Evolutionary conservation across 2,113 vertebrate genomes (phyloP).

Genomic region (Podilymbus podiceps): DNA sequence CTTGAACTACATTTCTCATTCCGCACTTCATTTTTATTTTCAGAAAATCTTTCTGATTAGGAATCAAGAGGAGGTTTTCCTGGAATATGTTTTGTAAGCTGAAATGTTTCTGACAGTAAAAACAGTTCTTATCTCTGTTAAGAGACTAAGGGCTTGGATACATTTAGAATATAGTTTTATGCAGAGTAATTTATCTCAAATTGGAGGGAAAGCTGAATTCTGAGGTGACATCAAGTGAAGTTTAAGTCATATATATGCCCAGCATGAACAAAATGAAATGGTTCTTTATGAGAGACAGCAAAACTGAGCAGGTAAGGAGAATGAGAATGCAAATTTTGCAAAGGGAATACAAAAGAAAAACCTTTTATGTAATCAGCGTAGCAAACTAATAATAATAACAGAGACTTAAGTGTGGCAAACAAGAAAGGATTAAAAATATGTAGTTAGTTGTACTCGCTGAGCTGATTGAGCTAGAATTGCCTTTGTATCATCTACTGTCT

Average conservation of each 20-base stretch:
- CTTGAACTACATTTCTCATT: neutral
- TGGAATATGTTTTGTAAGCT: neutral
- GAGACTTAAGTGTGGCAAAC: neutral
- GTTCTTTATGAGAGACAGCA: slow-evolving; percentile 7
- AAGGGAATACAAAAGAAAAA: neutral
- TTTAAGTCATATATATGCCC: neutral
- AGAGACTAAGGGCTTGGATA: neutral
- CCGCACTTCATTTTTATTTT: neutral
- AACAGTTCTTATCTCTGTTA: neutral
- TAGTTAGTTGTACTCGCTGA: neutral
- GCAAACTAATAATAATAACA: neutral
- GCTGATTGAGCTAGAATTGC: neutral
- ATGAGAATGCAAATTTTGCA: neutral
- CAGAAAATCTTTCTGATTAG: neutral
- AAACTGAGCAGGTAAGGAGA: neutral
- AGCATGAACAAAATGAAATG: slow-evolving; percentile 31
- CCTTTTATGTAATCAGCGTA: neutral
- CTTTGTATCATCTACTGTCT: neutral
- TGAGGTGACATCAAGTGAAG: slow-evolving; percentile 2
- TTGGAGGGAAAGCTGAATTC: slow-evolving; percentile 49
- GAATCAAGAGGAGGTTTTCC: neutral
- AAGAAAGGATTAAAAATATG: neutral
- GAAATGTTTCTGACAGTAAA: neutral
- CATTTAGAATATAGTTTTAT: slow-evolving; percentile 39
- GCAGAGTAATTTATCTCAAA: neutral